Evolutionary conservation across 2,888 invertebrate genomes (phyloP).

Genomic region (Stictocephala bisonia): DNA sequence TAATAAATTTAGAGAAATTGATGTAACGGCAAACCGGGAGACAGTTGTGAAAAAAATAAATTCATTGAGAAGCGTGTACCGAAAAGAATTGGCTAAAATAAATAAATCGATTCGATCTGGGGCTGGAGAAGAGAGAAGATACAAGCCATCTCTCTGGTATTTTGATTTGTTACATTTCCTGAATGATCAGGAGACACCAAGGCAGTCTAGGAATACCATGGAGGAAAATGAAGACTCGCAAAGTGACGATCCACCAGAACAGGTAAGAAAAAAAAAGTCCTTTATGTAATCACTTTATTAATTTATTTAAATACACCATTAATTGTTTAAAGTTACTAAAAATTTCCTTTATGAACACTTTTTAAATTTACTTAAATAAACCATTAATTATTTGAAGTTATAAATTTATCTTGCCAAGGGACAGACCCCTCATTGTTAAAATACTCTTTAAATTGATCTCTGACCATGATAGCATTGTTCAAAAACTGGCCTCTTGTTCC

Average conservation of each 20-base stretch:
- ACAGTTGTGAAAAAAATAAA: conserved; percentile 57
- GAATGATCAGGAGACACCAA: conserved; percentile 48
- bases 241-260: conserved; percentile 30
- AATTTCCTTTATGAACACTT: neutral
- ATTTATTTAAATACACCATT: conserved; percentile 6
- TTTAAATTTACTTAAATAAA: no score
- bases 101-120: conserved; percentile 50
- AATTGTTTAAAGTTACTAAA: conserved; percentile 41
- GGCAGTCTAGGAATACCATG: conserved; percentile 42
- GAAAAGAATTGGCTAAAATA: conserved; percentile 54
- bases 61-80: conserved; percentile 53
- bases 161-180: conserved; percentile 48
- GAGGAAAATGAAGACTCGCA: conserved; percentile 4
- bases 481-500: conserved; percentile 44
- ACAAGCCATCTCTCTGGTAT: conserved; percentile 50
- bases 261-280: conserved; percentile 24
- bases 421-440: conserved; percentile 50
- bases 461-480: conserved; percentile 41
- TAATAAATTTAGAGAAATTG: conserved; percentile 47
- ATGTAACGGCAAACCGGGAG: conserved; percentile 34
- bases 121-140: conserved; percentile 48
- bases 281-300: neutral
- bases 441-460: conserved; percentile 48
- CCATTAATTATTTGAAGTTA: no score
- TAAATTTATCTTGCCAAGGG: conserved; percentile 47